These are phyloP conservation scores for Venustoraphidia nigricollis DNA, from an alignment of 2,888 invertebrate genomes.

Conservation along the genomic window DNA sequence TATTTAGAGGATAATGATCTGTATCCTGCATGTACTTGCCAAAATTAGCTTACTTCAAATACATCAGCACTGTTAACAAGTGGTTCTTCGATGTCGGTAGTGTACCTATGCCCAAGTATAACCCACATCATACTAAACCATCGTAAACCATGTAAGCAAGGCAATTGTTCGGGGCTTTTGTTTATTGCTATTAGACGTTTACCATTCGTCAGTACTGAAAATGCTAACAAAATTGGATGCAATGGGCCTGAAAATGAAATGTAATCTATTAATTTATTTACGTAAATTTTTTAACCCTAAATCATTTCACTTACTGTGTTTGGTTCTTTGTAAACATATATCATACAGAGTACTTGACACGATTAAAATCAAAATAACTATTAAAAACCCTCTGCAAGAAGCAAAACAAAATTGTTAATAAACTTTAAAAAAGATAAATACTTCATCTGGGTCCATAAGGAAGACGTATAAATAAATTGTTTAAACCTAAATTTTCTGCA, in stretches of 20 bases:
- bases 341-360: conserved; percentile 13
- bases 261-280: not conserved
- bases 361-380: conserved; percentile 4
- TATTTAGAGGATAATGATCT: too few species aligned
- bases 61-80: conserved; percentile 11
- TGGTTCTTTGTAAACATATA: conserved; percentile 7
- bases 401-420: not conserved
- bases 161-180: conserved; percentile 22
- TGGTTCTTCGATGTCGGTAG: conserved; percentile 12
- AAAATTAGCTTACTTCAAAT: conserved; percentile 2
- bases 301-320: conserved; percentile 9
- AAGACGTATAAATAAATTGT: too few species aligned
- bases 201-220: conserved; percentile 30
- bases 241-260: conserved; percentile 10
- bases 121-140: conserved; percentile 34
- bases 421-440: not conserved
- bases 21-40: too few species aligned
- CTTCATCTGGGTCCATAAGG: too few species aligned
- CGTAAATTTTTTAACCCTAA: not conserved
- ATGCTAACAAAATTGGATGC: conserved; percentile 16
- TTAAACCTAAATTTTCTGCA: too few species aligned
- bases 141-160: conserved; percentile 30
- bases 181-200: conserved; percentile 25
- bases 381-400: not conserved
- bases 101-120: conserved; percentile 27